These are phyloP conservation scores for Lophius americanus DNA, from an alignment of 2,797 vertebrate genomes.

Conservation along the genomic window DNA sequence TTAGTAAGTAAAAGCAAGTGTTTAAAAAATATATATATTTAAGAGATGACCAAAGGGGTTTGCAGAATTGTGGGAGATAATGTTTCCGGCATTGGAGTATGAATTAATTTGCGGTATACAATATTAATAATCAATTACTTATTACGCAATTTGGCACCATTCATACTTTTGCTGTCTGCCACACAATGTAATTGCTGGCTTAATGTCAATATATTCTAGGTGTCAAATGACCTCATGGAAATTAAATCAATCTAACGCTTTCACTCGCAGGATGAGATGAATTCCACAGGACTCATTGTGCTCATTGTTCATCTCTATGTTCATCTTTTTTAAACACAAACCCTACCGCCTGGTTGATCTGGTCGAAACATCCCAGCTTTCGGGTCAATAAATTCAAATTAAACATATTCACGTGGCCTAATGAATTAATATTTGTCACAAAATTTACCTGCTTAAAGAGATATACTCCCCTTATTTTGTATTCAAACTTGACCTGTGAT, in stretches of 20 bases:
- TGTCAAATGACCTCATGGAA: conserved; percentile 82
- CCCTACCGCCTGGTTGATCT: conserved; percentile 4
- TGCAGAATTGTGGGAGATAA: conserved; percentile 22
- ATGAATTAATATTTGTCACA: conserved; percentile 29
- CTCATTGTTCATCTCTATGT: conserved; percentile 35
- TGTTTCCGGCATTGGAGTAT: conserved; percentile 82
- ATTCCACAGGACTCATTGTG: conserved; percentile 29
- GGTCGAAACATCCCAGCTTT: conserved; percentile 1
- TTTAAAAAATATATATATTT: background rate
- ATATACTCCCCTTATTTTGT: conserved; percentile 24
- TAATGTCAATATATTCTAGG: conserved; percentile 90
- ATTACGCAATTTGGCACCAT: conserved; percentile 86
- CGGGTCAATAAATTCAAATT: background rate
- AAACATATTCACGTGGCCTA: background rate
- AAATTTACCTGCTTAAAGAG: conserved; percentile 22
- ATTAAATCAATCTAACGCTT: conserved; percentile 41
- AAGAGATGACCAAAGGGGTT: conserved; percentile 21
- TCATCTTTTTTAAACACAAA: conserved; percentile 14
- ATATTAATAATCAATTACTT: conserved; percentile 93
- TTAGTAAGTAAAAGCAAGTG: conserved; percentile 14
- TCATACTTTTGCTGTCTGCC: conserved; percentile 87
- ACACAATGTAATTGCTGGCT: conserved; percentile 87
- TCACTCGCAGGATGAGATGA: conserved; percentile 38
- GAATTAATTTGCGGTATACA: conserved; percentile 87
- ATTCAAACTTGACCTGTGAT: conserved; percentile 44